Conservation (phyloP, 2,888 invertebrate species). For the Drosophila borborema region DNA sequence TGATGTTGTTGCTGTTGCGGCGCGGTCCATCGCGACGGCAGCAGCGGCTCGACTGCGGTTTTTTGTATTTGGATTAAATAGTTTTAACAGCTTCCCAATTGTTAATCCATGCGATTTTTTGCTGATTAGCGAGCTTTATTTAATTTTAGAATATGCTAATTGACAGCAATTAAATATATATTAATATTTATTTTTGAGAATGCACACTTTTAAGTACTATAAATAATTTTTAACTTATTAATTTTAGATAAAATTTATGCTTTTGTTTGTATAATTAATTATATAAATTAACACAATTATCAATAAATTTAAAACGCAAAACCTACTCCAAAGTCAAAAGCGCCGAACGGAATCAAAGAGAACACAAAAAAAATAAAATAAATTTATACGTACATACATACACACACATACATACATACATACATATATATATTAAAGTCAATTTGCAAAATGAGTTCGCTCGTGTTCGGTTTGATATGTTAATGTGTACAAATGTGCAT, state of each 20-base stretch:
- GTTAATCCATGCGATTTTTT: conserved; percentile 42
- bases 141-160: conserved; percentile 9
- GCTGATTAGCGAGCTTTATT: conserved; percentile 23
- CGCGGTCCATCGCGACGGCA: conserved; percentile 9
- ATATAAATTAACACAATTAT: conserved; percentile 41
- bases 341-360: conserved; percentile 44
- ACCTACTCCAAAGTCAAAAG: conserved; percentile 45
- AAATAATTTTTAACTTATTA: neutral
- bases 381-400: conserved; percentile 4
- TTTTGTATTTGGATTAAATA: conserved; percentile 76
- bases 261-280: conserved; percentile 32
- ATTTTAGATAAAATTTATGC: neutral
- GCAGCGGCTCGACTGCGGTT: conserved; percentile 50
- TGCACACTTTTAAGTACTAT: neutral
- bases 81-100: conserved; percentile 75
- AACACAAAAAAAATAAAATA: conserved; percentile 17
- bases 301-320: conserved; percentile 59
- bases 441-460: conserved; percentile 81
- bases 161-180: conserved; percentile 7
- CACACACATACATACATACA: neutral
- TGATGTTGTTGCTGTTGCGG: conserved; percentile 46
- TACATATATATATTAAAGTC: conserved; percentile 69
- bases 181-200: neutral
- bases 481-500: conserved; percentile 73
- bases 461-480: conserved; percentile 77